Evolutionary conservation across 1,140 invertebrate species (phyloP).

Genomic region (Fopius arisanus): DNA sequence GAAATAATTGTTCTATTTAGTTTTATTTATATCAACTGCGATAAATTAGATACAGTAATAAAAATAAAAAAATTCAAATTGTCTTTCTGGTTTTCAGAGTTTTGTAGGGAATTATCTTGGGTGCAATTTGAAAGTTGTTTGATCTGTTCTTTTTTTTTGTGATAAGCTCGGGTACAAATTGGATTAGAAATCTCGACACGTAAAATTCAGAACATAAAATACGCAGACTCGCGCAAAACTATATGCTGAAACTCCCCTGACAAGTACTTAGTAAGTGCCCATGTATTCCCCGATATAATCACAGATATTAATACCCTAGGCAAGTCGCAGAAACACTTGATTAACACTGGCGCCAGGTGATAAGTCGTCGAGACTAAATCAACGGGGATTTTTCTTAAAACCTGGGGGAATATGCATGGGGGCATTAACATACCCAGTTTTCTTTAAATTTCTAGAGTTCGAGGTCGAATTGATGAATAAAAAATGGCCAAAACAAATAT

Average conservation of each 20-base stretch:
- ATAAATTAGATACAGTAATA: no score
- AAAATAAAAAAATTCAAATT: not conserved
- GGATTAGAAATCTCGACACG: not conserved
- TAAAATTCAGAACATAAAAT: not conserved
- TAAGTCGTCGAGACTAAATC: not conserved
- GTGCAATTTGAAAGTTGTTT: not conserved
- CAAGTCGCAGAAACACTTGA: not conserved
- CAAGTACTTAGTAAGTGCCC: not conserved
- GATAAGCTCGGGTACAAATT: not conserved
- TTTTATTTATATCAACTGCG: no score
- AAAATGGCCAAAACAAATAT: no score
- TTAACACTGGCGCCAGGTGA: slow-evolving; percentile 3
- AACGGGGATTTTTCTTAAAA: not conserved
- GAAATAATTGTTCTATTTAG: not conserved
- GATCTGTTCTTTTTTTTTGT: not conserved
- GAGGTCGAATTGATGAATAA: no score
- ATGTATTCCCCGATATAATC: not conserved
- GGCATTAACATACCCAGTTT: not conserved
- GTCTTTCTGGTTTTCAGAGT: no score
- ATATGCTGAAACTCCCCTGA: not conserved
- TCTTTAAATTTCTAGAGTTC: no score
- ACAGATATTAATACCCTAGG: not conserved
- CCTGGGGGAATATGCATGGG: not conserved
- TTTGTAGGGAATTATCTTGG: not conserved
- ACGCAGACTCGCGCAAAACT: not conserved